phyloP scores from a whole-genome alignment of 2,113 vertebrate genomes.

The Serinus canaria region DNA sequence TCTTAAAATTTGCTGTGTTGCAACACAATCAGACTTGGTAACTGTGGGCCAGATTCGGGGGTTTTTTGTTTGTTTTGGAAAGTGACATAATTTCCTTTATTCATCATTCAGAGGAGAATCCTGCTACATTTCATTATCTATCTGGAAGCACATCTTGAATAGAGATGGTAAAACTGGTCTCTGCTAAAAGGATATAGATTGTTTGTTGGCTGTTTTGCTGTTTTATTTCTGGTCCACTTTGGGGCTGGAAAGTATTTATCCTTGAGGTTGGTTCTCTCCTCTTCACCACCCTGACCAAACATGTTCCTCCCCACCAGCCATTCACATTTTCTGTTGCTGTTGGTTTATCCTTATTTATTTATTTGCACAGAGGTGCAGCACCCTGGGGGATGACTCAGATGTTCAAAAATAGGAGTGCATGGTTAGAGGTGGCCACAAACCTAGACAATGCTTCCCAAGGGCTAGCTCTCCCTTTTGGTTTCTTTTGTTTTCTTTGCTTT shows the following conservation, averaged over 20 bases:
- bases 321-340: not conserved
- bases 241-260: not conserved
- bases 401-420: not conserved
- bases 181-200: not conserved
- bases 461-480: conserved; percentile 24
- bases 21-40: not conserved
- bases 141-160: not conserved
- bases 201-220: not conserved
- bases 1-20: not conserved
- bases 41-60: not conserved
- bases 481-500: conserved; percentile 41
- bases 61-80: not conserved
- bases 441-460: not conserved
- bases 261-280: not conserved
- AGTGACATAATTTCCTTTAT: not conserved
- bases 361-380: not conserved
- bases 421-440: not conserved
- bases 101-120: not conserved
- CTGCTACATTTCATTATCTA: not conserved
- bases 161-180: not conserved
- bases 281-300: not conserved
- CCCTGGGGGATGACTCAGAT: not conserved
- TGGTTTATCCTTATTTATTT: not conserved
- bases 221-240: not conserved
- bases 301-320: not conserved